Evolutionary conservation across 2,888 invertebrate genomes (phyloP).

Genomic region (Agrotis puta): DNA sequence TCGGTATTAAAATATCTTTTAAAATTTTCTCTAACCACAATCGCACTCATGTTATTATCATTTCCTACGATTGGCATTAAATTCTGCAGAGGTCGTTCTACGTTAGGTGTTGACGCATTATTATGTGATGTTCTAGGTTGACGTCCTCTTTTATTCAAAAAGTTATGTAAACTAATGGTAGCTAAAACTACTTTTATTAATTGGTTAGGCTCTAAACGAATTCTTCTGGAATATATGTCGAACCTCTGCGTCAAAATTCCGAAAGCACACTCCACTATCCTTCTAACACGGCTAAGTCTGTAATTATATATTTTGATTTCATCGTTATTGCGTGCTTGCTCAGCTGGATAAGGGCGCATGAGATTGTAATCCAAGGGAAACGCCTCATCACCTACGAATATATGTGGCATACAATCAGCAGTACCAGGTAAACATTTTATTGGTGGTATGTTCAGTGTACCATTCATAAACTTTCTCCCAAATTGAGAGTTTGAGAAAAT

Average conservation of each 20-base stretch:
- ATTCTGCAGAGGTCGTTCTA: constrained; percentile 26
- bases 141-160: constrained; percentile 48
- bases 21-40: constrained; percentile 19
- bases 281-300: constrained; percentile 62
- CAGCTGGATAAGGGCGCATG: constrained; percentile 59
- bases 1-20: constrained; percentile 18
- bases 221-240: constrained; percentile 34
- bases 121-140: constrained; percentile 28
- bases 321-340: constrained; percentile 28
- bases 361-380: constrained; percentile 52
- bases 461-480: constrained; percentile 9
- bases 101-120: constrained; percentile 34
- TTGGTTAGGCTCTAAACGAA: constrained; percentile 60
- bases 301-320: constrained; percentile 52
- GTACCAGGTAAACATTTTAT: constrained; percentile 49
- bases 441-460: constrained; percentile 30
- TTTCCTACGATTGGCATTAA: constrained; percentile 22
- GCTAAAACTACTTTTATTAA: constrained; percentile 56
- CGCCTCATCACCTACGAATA: constrained; percentile 43
- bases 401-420: constrained; percentile 34
- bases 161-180: constrained; percentile 62
- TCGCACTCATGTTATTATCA: constrained; percentile 18
- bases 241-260: constrained; percentile 47
- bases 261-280: constrained; percentile 62
- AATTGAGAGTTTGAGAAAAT: constrained; percentile 43